phyloP scores from a whole-genome alignment of 92 coral and sea anemone genomes.

The Palythoa caribaeorum region DNA sequence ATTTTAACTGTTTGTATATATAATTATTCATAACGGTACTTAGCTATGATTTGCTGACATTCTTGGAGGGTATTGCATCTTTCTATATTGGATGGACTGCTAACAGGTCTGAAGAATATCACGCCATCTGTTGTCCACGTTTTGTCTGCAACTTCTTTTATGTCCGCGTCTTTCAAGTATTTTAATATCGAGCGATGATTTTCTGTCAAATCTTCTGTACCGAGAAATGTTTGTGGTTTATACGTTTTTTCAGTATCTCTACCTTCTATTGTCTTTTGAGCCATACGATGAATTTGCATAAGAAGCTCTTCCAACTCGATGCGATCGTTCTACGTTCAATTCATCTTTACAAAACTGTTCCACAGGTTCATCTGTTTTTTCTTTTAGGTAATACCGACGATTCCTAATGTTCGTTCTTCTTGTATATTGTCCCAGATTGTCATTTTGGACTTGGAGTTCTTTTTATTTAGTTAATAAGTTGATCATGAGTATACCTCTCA shows the following conservation, averaged over 20 bases:
- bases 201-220: too few relatives aligned
- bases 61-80: conserved; percentile 1
- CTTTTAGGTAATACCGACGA: conserved; percentile 13
- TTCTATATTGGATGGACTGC: background rate
- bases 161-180: too few relatives aligned
- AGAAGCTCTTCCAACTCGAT: background rate
- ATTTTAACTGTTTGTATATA: too few relatives aligned
- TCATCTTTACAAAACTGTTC: conserved; percentile 4
- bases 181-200: too few relatives aligned
- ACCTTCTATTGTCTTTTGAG: conserved; percentile 22
- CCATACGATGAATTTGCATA: background rate
- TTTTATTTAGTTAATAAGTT: background rate
- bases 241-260: too few relatives aligned
- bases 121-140: too few relatives aligned
- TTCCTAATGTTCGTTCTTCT: conserved; percentile 17
- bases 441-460: background rate
- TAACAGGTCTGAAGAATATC: too few relatives aligned
- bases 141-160: too few relatives aligned
- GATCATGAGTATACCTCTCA: too few relatives aligned
- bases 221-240: too few relatives aligned
- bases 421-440: background rate
- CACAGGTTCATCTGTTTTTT: conserved; percentile 14
- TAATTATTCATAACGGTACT: background rate
- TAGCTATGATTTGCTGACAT: too few relatives aligned
- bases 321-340: background rate